Base-by-base conservation (phyloP, 2,888 invertebrate genomes). In the Eupithecia tripunctaria region DNA sequence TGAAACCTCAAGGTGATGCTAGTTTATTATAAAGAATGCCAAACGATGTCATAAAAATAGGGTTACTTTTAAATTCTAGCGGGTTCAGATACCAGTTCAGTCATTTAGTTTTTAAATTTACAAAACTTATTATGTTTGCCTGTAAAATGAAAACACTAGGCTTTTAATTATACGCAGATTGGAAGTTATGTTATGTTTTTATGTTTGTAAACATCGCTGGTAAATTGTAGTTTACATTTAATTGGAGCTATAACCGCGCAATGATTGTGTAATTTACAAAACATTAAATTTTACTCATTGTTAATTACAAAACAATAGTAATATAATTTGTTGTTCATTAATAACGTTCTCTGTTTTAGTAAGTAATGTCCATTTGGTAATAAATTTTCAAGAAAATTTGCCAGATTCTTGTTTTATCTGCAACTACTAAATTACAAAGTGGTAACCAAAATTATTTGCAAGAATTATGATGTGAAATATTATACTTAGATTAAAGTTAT, bases 131-230 rank as follows among this genome's bases (percentile, higher is more conserved):
- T 8, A n/a, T n/a, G n/a, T n/a, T n/a, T 2, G 43, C n/a, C 47
- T 8, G n/a, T 47, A 47, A 47, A 8, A 21, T 12, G n/a, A 62
- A 29, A 36, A n/a, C 32, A 32, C 32, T 32, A 38, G 38, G 38
- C 12, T 12, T 12, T 10, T 5, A 62, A 36, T 62, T 18, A 62
- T 6, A 12, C 62, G 5, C 36, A 32, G 62, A 60, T 68, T 60
- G 29, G 29, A 59, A 68, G 29, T 38, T 12, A 43, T 68, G n/a
- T n/a, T n/a, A n/a, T n/a, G n/a, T n/a, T n/a, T n/a, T n/a, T n/a
- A n/a, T n/a, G 68, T 68, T 68, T 68, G 41, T 43, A 41, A 60
- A 68, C 38, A 66, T 2, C 2, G 15, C 10, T 14, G 25, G 25
- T 36, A 25, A 38, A 41, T 64, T 38, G 15, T 21, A 38, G 64